These are phyloP conservation scores for Heliconius hewitsoni DNA, from an alignment of 1,140 invertebrate species.

Conservation along the genomic window DNA sequence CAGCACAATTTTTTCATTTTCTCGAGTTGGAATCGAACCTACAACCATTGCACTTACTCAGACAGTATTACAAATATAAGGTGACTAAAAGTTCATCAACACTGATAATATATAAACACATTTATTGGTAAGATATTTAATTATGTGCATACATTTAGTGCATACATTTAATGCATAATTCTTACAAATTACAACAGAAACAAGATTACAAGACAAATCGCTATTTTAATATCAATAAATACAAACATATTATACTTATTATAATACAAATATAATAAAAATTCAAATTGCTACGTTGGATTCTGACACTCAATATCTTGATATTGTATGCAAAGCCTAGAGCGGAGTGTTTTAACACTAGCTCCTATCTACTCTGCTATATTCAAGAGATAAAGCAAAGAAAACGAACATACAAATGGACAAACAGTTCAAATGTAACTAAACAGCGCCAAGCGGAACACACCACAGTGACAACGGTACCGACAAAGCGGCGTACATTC, in stretches of 20 bases:
- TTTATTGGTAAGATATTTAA: neutral
- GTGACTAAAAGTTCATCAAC: neutral
- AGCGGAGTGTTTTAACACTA: neutral
- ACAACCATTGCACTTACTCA: too few relatives aligned
- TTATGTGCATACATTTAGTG: neutral
- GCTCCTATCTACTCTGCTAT: neutral
- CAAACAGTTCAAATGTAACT: neutral
- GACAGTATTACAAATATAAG: too few relatives aligned
- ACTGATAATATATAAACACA: neutral
- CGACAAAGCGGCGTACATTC: constrained; percentile 67
- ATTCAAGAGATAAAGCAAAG: neutral
- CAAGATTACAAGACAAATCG: constrained; percentile 21
- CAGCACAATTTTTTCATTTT: too few relatives aligned
- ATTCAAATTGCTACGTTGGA: too few relatives aligned
- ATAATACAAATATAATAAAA: too few relatives aligned
- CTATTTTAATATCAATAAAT: constrained; percentile 18
- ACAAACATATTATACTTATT: neutral
- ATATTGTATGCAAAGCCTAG: neutral
- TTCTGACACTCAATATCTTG: neutral
- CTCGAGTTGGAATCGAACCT: too few relatives aligned
- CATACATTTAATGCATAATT: neutral
- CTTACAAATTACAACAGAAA: neutral
- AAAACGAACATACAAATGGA: too few relatives aligned
- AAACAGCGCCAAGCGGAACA: constrained; percentile 47
- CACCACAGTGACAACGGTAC: constrained; percentile 62